These are phyloP conservation scores for Lerema accius DNA, from an alignment of 1,140 invertebrate species.

Conservation along the genomic window DNA sequence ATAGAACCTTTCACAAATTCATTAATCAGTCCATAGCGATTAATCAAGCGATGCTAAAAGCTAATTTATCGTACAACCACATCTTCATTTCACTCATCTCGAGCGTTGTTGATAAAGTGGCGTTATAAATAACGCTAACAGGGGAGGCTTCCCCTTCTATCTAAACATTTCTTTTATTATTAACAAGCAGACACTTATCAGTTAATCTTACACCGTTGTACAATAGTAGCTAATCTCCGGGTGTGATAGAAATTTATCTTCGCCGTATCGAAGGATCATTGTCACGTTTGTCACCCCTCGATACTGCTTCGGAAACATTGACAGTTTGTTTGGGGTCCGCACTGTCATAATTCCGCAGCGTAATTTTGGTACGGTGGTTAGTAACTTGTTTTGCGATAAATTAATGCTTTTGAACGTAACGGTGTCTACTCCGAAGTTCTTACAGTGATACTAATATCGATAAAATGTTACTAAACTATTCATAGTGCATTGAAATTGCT, in stretches of 20 bases:
- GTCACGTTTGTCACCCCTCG: constrained; percentile 55
- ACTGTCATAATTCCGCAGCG: constrained; percentile 21
- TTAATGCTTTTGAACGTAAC: too few species aligned
- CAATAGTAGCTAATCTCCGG: constrained; percentile 76
- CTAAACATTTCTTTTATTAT: constrained; percentile 77
- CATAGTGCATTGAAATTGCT: too few species aligned
- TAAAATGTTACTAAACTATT: too few species aligned
- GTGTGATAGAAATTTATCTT: constrained; percentile 81
- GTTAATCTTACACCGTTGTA: constrained; percentile 78
- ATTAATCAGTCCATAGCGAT: constrained; percentile 15
- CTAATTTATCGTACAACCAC: constrained; percentile 24
- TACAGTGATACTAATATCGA: too few species aligned
- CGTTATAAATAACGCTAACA: constrained; percentile 57
- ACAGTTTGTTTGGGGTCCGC: constrained; percentile 37
- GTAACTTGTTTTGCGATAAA: constrained; percentile 1
- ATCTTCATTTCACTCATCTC: constrained; percentile 21
- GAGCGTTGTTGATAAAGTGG: constrained; percentile 40
- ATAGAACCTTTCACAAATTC: too few species aligned
- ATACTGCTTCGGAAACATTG: constrained; percentile 47
- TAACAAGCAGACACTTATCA: constrained; percentile 79
- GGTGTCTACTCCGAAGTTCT: too few species aligned
- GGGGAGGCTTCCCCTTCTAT: constrained; percentile 54
- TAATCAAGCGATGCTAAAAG: constrained; percentile 21
- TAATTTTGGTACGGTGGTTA: constrained; percentile 26
- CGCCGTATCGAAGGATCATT: constrained; percentile 56